Evolutionary conservation across 2,888 invertebrate genomes (phyloP).

Genomic region (Pardosa pseudoannulata): DNA sequence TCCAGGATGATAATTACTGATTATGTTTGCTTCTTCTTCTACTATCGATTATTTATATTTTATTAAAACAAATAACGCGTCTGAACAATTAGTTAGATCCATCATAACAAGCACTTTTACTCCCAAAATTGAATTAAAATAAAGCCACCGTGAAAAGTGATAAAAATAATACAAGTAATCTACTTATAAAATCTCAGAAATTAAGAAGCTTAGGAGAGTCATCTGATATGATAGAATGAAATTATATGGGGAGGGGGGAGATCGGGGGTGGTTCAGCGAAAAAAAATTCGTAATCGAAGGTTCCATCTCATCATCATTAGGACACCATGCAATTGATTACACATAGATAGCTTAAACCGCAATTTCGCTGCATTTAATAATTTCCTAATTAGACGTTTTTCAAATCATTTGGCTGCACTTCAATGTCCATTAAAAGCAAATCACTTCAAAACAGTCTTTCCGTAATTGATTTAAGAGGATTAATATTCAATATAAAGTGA

Average conservation of each 20-base stretch:
- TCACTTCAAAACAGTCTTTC: slow-evolving; percentile 70
- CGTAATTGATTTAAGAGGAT: slow-evolving; percentile 71
- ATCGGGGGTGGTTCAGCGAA: neutral
- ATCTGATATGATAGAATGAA: slow-evolving; percentile 60
- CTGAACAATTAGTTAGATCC: neutral
- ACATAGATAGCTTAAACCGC: slow-evolving; percentile 66
- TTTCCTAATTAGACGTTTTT: slow-evolving; percentile 70
- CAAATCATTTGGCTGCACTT: slow-evolving; percentile 67
- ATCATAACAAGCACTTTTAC: neutral
- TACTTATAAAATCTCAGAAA: slow-evolving; percentile 71
- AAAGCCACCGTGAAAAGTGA: slow-evolving; percentile 2
- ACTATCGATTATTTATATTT: neutral
- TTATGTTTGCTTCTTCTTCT: neutral
- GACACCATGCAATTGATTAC: slow-evolving; percentile 65
- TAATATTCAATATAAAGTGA: slow-evolving; percentile 68
- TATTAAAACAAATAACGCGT: slow-evolving; percentile 6
- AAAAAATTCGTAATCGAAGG: slow-evolving; percentile 22
- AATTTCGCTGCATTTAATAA: slow-evolving; percentile 70
- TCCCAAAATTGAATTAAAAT: slow-evolving; percentile 59
- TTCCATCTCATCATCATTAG: slow-evolving; percentile 66
- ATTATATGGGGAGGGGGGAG: slow-evolving; percentile 37
- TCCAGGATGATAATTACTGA: neutral
- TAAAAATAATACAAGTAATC: slow-evolving; percentile 58
- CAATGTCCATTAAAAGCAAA: slow-evolving; percentile 66
- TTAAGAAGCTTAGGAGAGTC: slow-evolving; percentile 63